Evolutionary conservation across 2,113 vertebrate genomes (phyloP).

Genomic region (Ariopsis seemanni): DNA sequence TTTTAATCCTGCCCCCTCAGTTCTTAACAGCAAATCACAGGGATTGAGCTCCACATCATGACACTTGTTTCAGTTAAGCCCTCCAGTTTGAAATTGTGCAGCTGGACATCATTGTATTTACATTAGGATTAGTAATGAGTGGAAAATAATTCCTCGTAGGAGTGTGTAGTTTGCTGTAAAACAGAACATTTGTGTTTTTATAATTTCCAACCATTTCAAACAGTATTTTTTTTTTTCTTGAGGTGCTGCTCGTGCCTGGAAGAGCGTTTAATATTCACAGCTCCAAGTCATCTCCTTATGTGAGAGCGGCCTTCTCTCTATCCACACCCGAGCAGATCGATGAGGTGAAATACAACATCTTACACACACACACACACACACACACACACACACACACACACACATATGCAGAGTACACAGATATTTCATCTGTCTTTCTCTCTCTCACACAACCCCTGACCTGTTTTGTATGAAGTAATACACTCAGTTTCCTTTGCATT

Average conservation of each 20-base stretch:
- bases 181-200: background rate
- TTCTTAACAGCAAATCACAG: background rate
- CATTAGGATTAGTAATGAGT: background rate
- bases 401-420: background rate
- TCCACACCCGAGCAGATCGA: slow-evolving; percentile 87
- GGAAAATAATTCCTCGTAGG: background rate
- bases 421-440: background rate
- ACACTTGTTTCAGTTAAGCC: background rate
- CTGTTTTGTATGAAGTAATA: background rate
- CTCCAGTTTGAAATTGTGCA: background rate
- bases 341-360: slow-evolving; percentile 73
- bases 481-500: background rate
- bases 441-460: slow-evolving; percentile 14
- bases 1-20: background rate
- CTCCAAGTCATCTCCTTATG: slow-evolving; percentile 77
- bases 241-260: slow-evolving; percentile 91
- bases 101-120: background rate
- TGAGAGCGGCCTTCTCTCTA: slow-evolving; percentile 86
- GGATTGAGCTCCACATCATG: background rate
- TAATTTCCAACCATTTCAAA: background rate
- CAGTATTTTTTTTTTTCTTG: background rate
- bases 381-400: slow-evolving; percentile 21
- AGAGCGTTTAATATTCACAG: slow-evolving; percentile 78
- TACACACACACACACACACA: slow-evolving; percentile 14
- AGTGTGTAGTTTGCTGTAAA: background rate